Evolutionary conservation across 2,888 invertebrate genomes (phyloP), one percentile per base, ranked within the genome.

Genomic region (Phoronis australis): DNA sequence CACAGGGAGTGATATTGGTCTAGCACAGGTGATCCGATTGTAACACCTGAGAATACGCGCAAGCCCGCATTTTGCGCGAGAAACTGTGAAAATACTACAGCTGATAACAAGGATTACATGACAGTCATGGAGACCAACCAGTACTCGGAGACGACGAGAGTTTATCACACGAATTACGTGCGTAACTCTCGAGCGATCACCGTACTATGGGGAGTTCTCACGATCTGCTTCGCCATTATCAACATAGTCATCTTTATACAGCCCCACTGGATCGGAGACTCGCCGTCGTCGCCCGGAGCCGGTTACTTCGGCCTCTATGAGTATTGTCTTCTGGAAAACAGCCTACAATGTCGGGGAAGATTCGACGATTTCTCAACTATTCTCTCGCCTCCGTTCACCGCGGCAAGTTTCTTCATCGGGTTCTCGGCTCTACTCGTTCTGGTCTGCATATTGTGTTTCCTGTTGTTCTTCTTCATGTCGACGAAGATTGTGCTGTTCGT

Each of bases 131-230:
- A n/a, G n/a, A n/a, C n/a, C n/a, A n/a, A n/a, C n/a, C n/a, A n/a
- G n/a, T n/a, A n/a, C n/a, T n/a, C n/a, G n/a, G n/a, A n/a, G n/a
- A n/a, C n/a, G n/a, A n/a, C n/a, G n/a, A n/a, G n/a, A n/a, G n/a
- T n/a, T n/a, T 31, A 68, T 42, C 69, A 74, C 57, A 62, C 60
- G 21, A 68, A 68, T 45, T 79, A 79, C 57, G 67, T 72, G 3
- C 57, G 78, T 31, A 78, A 80, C 65, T 77, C 78, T 42, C 63
- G 78, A 50, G 95, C 95, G 44, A 91, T 97, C 58, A 94, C 93
- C 45, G 94, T 96, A 54, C 83, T 96, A 62, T 97, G 97, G 97
- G 95, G 90, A 56, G 90, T 97, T 73, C 95, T 97, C 79, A 91
- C 93, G 61, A 89, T 96, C 73, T 95, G 95, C 80, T 95, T 92